Conservation (phyloP, 2,113 vertebrate species). For the Rhadina sibilatrix region DNA sequence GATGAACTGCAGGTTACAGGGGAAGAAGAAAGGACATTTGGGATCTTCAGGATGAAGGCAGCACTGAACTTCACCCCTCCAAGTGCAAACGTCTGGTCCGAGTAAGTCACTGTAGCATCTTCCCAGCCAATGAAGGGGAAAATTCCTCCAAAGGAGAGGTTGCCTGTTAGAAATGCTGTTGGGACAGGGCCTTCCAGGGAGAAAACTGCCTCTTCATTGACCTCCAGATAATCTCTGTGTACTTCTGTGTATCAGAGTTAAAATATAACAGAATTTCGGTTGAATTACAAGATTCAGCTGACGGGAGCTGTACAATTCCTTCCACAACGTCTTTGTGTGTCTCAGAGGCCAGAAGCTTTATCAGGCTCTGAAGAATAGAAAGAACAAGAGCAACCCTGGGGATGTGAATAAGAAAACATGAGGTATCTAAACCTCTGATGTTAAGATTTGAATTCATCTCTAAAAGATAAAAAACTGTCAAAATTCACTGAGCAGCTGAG, state of each 20-base stretch:
- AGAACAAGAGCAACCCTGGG: background rate
- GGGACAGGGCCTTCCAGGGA: background rate
- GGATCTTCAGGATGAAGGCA: background rate
- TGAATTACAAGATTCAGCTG: background rate
- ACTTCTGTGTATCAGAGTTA: background rate
- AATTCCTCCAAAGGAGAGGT: background rate
- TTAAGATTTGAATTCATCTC: background rate
- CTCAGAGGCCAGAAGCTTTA: background rate
- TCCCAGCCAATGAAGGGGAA: background rate
- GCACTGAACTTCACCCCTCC: background rate
- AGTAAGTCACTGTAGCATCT: background rate
- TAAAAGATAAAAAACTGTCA: background rate
- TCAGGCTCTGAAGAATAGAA: background rate
- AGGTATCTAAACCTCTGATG: background rate
- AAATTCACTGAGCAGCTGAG: background rate
- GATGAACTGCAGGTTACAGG: background rate
- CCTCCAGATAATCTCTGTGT: background rate
- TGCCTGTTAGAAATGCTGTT: background rate
- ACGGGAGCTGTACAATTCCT: background rate
- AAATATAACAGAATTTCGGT: background rate
- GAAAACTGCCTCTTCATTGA: background rate
- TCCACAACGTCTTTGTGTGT: background rate
- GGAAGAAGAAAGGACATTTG: background rate
- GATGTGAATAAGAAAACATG: background rate
- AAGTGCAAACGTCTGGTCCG: rapidly evolving